phyloP scores from a whole-genome alignment of 2,888 invertebrate genomes.

The Ditylenchus weischeri region DNA sequence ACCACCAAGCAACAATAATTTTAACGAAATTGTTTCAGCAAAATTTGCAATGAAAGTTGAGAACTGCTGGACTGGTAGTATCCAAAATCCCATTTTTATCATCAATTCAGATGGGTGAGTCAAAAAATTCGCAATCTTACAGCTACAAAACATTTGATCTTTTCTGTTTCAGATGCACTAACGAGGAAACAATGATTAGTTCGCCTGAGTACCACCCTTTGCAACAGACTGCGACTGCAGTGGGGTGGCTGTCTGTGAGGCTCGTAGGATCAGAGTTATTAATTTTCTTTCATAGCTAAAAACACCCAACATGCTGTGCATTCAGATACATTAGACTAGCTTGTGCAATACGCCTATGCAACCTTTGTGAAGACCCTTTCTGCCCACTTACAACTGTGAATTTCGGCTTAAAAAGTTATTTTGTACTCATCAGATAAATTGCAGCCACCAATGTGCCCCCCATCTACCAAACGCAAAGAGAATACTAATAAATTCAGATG shows the following conservation, averaged over 20 bases:
- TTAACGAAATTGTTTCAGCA: background rate
- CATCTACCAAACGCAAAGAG: background rate
- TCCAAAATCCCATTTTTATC: constrained; percentile 22
- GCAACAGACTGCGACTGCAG: constrained; percentile 9
- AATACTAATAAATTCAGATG: background rate
- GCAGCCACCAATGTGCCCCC: constrained; percentile 13
- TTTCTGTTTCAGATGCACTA: constrained; percentile 31
- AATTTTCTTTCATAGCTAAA: background rate
- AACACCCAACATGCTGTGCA: constrained; percentile 11
- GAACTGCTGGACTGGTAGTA: constrained; percentile 41
- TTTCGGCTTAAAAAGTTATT: background rate
- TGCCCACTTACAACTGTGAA: constrained; percentile 31
- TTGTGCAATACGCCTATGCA: constrained; percentile 36
- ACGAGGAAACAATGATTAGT: constrained; percentile 36
- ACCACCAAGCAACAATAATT: background rate
- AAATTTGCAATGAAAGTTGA: constrained; percentile 35
- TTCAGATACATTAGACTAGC: constrained; percentile 31
- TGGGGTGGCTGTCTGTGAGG: constrained; percentile 39
- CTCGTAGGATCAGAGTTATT: constrained; percentile 6
- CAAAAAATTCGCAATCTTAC: background rate
- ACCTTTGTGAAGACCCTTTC: constrained; percentile 28
- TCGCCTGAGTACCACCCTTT: constrained; percentile 22
- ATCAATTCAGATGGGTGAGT: constrained; percentile 35
- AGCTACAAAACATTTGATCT: background rate
- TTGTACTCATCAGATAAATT: background rate